These are phyloP conservation scores for Coryphaenoides rupestris DNA, from an alignment of 2,113 vertebrate genomes.

Conservation along the genomic window DNA sequence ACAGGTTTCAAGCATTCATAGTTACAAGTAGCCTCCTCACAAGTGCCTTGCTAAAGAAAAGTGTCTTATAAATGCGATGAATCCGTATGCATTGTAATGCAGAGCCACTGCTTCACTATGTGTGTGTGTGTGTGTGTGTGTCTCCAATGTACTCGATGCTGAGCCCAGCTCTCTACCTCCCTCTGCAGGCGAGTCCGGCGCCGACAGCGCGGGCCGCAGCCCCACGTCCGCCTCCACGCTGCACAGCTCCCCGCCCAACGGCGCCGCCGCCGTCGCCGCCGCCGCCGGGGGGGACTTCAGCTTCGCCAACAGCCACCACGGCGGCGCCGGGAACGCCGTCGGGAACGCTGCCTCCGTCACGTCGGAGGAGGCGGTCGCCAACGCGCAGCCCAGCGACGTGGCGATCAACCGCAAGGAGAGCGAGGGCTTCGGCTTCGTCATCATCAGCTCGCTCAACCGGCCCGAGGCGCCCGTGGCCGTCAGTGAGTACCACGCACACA, in stretches of 20 bases:
- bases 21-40: too few relatives aligned
- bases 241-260: slow-evolving; percentile 93
- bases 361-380: slow-evolving; percentile 75
- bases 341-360: slow-evolving; percentile 48
- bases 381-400: slow-evolving; percentile 84
- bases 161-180: slow-evolving; percentile 15
- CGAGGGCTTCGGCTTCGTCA: slow-evolving; percentile 96
- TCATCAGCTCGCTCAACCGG: slow-evolving; percentile 96
- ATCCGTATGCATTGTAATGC: too few relatives aligned
- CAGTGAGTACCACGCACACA: slow-evolving; percentile 81
- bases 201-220: slow-evolving; percentile 89
- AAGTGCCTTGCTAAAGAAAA: too few relatives aligned
- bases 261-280: too few relatives aligned
- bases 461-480: slow-evolving; percentile 83
- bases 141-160: too few relatives aligned
- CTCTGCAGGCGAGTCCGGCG: slow-evolving; percentile 83
- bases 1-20: too few relatives aligned
- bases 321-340: slow-evolving; percentile 22
- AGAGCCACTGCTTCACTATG: not conserved
- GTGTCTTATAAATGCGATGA: too few relatives aligned
- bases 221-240: slow-evolving; percentile 91
- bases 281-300: slow-evolving; percentile 81
- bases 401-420: slow-evolving; percentile 95
- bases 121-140: too few relatives aligned
- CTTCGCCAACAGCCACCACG: slow-evolving; percentile 76